Conservation (phyloP, 2,113 vertebrate species). For the Naja naja region DNA sequence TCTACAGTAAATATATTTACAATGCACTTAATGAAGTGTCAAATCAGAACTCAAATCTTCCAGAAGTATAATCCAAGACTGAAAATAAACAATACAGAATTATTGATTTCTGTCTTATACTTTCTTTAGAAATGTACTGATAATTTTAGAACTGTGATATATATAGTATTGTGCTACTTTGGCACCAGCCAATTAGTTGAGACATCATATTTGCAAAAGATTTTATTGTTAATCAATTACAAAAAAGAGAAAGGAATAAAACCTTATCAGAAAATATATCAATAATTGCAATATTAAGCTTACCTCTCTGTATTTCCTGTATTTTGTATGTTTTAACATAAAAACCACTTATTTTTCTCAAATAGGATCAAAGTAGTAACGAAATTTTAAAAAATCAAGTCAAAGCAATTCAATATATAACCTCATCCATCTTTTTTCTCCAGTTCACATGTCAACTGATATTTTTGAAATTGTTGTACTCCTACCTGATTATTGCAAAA, state of each 20-base stretch:
- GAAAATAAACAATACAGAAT: neutral
- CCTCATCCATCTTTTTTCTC: constrained; percentile 34
- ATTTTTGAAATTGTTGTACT: neutral
- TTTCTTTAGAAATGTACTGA: neutral
- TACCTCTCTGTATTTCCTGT: neutral
- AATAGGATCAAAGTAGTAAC: constrained; percentile 19
- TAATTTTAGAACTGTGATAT: neutral
- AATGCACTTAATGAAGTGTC: neutral
- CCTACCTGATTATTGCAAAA: neutral
- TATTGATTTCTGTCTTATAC: neutral
- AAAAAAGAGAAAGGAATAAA: neutral
- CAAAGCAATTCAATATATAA: constrained; percentile 18
- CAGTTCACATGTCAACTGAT: neutral
- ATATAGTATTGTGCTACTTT: neutral
- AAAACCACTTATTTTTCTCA: constrained; percentile 54
- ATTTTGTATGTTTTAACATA: neutral
- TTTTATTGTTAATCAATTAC: neutral
- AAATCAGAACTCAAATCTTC: neutral
- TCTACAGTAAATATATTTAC: neutral
- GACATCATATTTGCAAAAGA: neutral
- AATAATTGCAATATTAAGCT: neutral
- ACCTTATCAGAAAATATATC: neutral
- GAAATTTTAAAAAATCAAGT: constrained; percentile 12
- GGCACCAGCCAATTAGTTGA: neutral
- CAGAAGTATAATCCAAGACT: neutral